Conservation (phyloP, 1,140 invertebrate genomes). For the Papilio glaucus region DNA sequence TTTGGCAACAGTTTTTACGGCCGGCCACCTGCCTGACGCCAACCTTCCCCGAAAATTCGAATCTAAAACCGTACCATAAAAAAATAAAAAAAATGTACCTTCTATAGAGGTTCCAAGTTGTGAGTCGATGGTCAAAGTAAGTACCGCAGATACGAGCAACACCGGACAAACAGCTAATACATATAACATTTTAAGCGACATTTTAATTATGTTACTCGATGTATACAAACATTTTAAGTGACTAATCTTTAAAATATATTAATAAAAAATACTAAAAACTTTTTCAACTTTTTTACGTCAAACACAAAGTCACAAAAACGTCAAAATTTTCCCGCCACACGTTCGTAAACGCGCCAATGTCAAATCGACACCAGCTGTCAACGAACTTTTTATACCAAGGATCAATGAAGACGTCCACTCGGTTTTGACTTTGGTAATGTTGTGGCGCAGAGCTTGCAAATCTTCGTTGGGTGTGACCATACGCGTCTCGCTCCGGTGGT, state of each 20-base stretch:
- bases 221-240: slow-evolving; percentile 10
- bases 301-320: slow-evolving; percentile 16
- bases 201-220: slow-evolving; percentile 45
- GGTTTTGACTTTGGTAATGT: slow-evolving; percentile 69
- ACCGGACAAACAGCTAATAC: slow-evolving; percentile 70
- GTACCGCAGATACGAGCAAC: slow-evolving; percentile 65
- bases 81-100: slow-evolving; percentile 57
- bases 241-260: background rate
- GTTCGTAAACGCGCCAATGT: slow-evolving; percentile 33
- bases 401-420: slow-evolving; percentile 67
- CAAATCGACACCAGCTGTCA: slow-evolving; percentile 36
- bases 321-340: slow-evolving; percentile 49
- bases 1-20: too few relatives aligned
- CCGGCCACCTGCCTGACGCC: too few relatives aligned
- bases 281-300: background rate
- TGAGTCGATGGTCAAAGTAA: slow-evolving; percentile 74
- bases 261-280: background rate
- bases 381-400: slow-evolving; percentile 56
- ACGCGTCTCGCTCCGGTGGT: slow-evolving; percentile 61
- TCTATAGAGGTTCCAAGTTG: slow-evolving; percentile 74
- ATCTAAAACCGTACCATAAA: background rate
- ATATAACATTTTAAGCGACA: slow-evolving; percentile 66
- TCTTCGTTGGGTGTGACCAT: slow-evolving; percentile 67
- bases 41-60: too few relatives aligned
- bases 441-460: slow-evolving; percentile 71